Conservation (phyloP, 2,113 vertebrate genomes). For the Loxodonta africana region DNA sequence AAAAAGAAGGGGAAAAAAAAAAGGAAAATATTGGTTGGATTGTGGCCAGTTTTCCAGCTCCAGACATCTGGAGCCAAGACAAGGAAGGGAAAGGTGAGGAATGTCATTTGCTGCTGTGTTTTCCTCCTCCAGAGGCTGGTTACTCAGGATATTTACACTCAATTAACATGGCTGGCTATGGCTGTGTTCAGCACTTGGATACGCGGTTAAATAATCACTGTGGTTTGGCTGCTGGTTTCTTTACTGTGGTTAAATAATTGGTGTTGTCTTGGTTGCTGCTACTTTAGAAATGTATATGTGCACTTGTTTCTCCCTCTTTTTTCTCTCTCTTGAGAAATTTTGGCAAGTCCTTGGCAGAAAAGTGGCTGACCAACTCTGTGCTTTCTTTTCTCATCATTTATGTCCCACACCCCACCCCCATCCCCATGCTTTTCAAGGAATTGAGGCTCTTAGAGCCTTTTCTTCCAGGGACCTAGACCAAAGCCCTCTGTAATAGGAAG, state of each 20-base stretch:
- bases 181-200: slow-evolving; percentile 73
- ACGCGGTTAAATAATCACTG: slow-evolving; percentile 83
- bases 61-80: slow-evolving; percentile 67
- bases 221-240: slow-evolving; percentile 83
- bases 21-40: background rate
- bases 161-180: slow-evolving; percentile 71
- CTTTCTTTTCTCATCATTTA: background rate
- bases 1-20: background rate
- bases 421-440: background rate
- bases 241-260: slow-evolving; percentile 85
- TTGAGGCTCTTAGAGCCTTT: background rate
- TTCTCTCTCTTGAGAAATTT: slow-evolving; percentile 62
- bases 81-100: slow-evolving; percentile 54
- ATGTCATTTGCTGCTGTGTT: background rate
- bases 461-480: background rate
- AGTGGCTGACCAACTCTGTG: background rate
- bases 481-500: background rate
- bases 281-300: slow-evolving; percentile 78
- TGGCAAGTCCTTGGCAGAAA: slow-evolving; percentile 42
- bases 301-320: slow-evolving; percentile 71
- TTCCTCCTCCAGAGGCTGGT: background rate
- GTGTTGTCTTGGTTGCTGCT: slow-evolving; percentile 78
- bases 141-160: slow-evolving; percentile 77
- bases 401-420: background rate
- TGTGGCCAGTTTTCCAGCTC: slow-evolving; percentile 47